These are phyloP conservation scores for Ophioninae sp. DNA, from an alignment of 2,888 invertebrate genomes.

Conservation along the genomic window DNA sequence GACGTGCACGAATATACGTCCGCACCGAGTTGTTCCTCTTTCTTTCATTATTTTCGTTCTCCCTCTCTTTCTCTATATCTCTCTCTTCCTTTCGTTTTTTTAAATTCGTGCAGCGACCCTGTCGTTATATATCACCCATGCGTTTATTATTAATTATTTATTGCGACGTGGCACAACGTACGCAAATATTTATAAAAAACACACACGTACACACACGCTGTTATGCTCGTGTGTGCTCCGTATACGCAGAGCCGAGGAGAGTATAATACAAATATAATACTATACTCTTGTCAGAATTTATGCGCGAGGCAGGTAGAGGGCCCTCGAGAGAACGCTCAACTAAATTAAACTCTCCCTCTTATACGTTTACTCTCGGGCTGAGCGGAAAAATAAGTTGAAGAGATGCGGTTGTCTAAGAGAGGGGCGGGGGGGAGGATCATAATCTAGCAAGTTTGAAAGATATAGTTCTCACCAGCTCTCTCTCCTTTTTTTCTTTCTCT, in stretches of 20 bases:
- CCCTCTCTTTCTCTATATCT: too few species aligned
- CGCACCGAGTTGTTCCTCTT: conserved; percentile 1
- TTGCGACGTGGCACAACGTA: conserved; percentile 30
- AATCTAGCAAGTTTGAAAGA: conserved; percentile 51
- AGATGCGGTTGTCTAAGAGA: conserved; percentile 47
- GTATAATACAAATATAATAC: conserved; percentile 55
- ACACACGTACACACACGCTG: background rate
- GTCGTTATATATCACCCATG: conserved; percentile 36
- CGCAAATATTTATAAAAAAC: conserved; percentile 20
- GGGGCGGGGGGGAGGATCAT: conserved; percentile 51
- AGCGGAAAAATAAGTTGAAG: conserved; percentile 14
- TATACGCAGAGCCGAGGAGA: conserved; percentile 27
- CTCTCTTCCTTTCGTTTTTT: too few species aligned
- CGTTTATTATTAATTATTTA: conserved; percentile 60
- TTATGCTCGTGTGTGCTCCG: background rate
- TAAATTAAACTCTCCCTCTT: conserved; percentile 54
- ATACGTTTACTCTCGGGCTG: conserved; percentile 20
- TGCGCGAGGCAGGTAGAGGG: conserved; percentile 50
- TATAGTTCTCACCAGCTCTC: conserved; percentile 40
- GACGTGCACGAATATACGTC: background rate
- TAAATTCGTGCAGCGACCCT: conserved; percentile 9
- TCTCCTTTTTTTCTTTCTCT: conserved; percentile 4
- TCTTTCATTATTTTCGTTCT: conserved; percentile 10
- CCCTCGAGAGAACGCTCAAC: conserved; percentile 46
- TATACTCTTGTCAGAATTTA: conserved; percentile 54